These are phyloP conservation scores for Eospalax fontanierii DNA, from an alignment of 2,797 vertebrate genomes.

Conservation along the genomic window DNA sequence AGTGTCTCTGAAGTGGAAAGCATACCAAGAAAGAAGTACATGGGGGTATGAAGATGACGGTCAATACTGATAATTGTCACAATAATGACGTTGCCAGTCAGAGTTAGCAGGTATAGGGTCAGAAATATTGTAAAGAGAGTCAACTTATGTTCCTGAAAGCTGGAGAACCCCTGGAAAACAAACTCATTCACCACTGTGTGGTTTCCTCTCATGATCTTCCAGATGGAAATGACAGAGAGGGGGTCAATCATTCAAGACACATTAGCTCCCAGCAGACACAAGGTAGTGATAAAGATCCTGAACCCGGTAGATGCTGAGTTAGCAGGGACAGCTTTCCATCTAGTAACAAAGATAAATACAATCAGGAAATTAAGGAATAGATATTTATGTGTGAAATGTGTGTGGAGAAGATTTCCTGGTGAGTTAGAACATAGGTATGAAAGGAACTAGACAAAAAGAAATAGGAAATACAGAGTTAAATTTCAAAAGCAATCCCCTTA, in stretches of 20 bases:
- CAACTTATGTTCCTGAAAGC: slow-evolving; percentile 65
- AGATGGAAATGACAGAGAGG: not conserved
- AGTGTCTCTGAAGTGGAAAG: slow-evolving; percentile 83
- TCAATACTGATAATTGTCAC: slow-evolving; percentile 69
- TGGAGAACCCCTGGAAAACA: slow-evolving; percentile 80
- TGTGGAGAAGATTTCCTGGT: not conserved
- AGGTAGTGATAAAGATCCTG: not conserved
- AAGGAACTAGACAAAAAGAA: not conserved
- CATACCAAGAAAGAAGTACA: slow-evolving; percentile 87
- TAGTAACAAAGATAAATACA: not conserved
- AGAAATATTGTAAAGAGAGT: slow-evolving; percentile 80
- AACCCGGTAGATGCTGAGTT: not conserved
- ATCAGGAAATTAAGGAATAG: not conserved
- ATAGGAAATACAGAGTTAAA: not conserved
- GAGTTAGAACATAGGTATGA: not conserved
- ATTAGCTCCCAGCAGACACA: accelerated
- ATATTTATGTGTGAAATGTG: not conserved
- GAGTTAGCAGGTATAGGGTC: slow-evolving; percentile 75
- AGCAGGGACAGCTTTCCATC: not conserved
- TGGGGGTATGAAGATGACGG: slow-evolving; percentile 81
- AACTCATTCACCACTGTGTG: slow-evolving; percentile 75
- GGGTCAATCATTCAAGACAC: not conserved
- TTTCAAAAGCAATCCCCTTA: slow-evolving; percentile 1
- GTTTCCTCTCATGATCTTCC: slow-evolving; percentile 74
- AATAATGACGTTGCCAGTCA: slow-evolving; percentile 80